phyloP scores from a whole-genome alignment of 2,888 invertebrate species.

The Phymatocera aterrima region DNA sequence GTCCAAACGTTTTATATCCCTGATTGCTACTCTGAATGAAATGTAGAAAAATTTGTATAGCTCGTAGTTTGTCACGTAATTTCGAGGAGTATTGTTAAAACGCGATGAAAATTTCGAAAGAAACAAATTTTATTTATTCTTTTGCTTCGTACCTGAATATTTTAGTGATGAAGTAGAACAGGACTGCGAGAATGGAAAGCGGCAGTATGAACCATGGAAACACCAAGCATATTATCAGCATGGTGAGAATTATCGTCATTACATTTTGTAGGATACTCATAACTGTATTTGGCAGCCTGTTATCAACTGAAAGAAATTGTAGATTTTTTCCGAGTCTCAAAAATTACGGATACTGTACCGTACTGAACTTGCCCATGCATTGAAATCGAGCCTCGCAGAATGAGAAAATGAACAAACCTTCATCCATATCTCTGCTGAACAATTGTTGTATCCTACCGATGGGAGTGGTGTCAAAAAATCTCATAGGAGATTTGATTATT shows the following conservation, averaged over 20 bases:
- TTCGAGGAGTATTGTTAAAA: not conserved
- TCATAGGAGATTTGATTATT: slow-evolving; percentile 73
- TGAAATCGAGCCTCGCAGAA: not conserved
- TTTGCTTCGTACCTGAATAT: slow-evolving; percentile 73
- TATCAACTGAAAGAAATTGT: slow-evolving; percentile 76
- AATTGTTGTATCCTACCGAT: slow-evolving; percentile 77
- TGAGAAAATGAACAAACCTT: slow-evolving; percentile 69
- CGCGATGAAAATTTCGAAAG: not conserved
- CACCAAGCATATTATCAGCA: slow-evolving; percentile 75
- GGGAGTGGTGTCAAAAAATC: slow-evolving; percentile 68
- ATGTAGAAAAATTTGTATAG: not conserved
- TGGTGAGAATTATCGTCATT: slow-evolving; percentile 75
- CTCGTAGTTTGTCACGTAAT: not conserved
- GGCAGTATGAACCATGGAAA: slow-evolving; percentile 76
- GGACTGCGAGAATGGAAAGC: slow-evolving; percentile 73
- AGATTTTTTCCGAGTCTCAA: too few species aligned
- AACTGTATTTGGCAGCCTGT: slow-evolving; percentile 76
- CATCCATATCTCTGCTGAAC: slow-evolving; percentile 78
- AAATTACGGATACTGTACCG: not conserved
- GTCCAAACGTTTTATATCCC: slow-evolving; percentile 78
- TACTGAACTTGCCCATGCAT: not conserved
- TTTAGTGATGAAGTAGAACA: slow-evolving; percentile 73
- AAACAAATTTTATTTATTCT: not conserved
- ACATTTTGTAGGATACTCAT: slow-evolving; percentile 79
- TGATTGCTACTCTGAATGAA: slow-evolving; percentile 69